phyloP scores from a whole-genome alignment of 1,140 invertebrate species.

The Hydropsyche tenuis region DNA sequence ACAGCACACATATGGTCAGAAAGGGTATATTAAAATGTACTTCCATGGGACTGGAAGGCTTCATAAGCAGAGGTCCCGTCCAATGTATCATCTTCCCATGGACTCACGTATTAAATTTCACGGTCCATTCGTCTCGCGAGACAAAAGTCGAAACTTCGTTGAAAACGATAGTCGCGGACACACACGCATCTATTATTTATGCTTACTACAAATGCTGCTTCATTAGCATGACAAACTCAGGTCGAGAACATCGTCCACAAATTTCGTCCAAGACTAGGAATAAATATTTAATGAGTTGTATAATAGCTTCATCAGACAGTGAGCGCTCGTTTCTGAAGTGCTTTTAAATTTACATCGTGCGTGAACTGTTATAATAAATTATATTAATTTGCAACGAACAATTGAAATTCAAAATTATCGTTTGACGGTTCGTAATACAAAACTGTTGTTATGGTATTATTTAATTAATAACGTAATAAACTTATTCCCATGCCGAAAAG shows the following conservation, averaged over 20 bases:
- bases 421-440: too few relatives aligned
- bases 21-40: constrained; percentile 2
- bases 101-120: constrained; percentile 42
- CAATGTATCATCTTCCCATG: constrained; percentile 9
- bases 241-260: constrained; percentile 20
- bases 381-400: too few relatives aligned
- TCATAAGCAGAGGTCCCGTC: neutral
- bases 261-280: too few relatives aligned
- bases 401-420: too few relatives aligned
- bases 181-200: constrained; percentile 7
- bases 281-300: too few relatives aligned
- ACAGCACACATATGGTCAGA: neutral
- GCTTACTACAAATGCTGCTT: constrained; percentile 23
- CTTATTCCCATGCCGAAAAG: too few relatives aligned
- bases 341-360: too few relatives aligned
- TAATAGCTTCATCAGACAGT: too few relatives aligned
- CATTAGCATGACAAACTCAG: constrained; percentile 45
- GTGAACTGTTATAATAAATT: too few relatives aligned
- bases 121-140: constrained; percentile 38
- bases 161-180: constrained; percentile 2
- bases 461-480: too few relatives aligned
- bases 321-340: too few relatives aligned
- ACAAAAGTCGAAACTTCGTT: constrained; percentile 25
- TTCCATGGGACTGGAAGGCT: constrained; percentile 11
- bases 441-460: too few relatives aligned